Conservation (phyloP, 1,140 invertebrate species). For the Drosophila setifemur region DNA sequence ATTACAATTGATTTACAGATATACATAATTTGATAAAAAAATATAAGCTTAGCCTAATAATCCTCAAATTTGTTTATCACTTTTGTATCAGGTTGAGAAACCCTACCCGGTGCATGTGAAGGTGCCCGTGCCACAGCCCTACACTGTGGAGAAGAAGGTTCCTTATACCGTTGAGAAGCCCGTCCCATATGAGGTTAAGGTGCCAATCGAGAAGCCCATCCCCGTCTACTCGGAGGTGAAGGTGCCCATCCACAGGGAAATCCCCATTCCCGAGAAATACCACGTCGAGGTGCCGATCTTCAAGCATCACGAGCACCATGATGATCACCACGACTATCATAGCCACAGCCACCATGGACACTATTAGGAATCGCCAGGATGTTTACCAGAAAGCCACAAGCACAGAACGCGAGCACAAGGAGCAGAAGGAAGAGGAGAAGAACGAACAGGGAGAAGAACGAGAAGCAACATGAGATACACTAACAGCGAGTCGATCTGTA, state of each 20-base stretch:
- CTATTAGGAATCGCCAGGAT: slow-evolving; percentile 29
- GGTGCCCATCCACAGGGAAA: slow-evolving; percentile 88
- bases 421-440: slow-evolving; percentile 11
- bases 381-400: slow-evolving; percentile 6
- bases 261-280: slow-evolving; percentile 89
- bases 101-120: slow-evolving; percentile 90
- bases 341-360: slow-evolving; percentile 45
- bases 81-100: slow-evolving; percentile 84
- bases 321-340: slow-evolving; percentile 55
- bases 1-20: no score
- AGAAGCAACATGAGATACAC: slow-evolving; percentile 40
- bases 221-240: slow-evolving; percentile 89
- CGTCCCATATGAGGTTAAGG: slow-evolving; percentile 89
- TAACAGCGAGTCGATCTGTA: slow-evolving; percentile 49
- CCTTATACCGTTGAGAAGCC: slow-evolving; percentile 89
- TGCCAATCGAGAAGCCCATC: slow-evolving; percentile 90
- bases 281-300: slow-evolving; percentile 86
- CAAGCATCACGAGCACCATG: slow-evolving; percentile 80
- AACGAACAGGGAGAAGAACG: slow-evolving; percentile 58
- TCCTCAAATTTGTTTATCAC: no score
- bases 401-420: slow-evolving; percentile 76
- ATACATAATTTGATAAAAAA: no score
- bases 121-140: slow-evolving; percentile 90
- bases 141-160: slow-evolving; percentile 89
- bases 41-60: no score